These are phyloP conservation scores for Elysia crispata DNA, from an alignment of 2,888 invertebrate species.

Conservation along the genomic window DNA sequence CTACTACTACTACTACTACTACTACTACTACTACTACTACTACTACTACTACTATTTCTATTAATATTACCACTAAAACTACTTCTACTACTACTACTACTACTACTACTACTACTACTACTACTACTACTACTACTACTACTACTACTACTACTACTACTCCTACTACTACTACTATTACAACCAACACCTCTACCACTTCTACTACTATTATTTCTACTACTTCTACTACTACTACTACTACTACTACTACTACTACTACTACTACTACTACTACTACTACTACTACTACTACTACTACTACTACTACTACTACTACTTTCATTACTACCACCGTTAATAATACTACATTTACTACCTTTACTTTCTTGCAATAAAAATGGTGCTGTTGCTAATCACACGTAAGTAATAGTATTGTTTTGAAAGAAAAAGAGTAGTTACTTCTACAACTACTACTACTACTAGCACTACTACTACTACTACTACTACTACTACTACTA, in stretches of 20 bases:
- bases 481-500: slow-evolving; percentile 25
- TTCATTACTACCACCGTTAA: no score
- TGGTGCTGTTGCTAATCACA: background rate
- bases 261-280: slow-evolving; percentile 30
- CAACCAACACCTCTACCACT: no score
- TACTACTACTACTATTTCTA: slow-evolving; percentile 9
- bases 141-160: no score
- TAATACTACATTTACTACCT: no score
- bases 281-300: slow-evolving; percentile 31
- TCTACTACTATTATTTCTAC: no score
- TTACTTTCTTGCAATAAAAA: background rate
- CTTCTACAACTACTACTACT: slow-evolving; percentile 14
- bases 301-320: slow-evolving; percentile 32
- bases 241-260: slow-evolving; percentile 39
- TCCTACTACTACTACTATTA: no score
- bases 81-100: background rate
- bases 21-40: slow-evolving; percentile 25
- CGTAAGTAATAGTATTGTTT: no score
- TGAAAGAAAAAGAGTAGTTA: no score
- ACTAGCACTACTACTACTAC: slow-evolving; percentile 17
- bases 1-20: slow-evolving; percentile 12
- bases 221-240: slow-evolving; percentile 28
- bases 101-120: slow-evolving; percentile 6
- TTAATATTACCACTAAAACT: slow-evolving; percentile 2
- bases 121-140: slow-evolving; percentile 12